Evolutionary conservation across 2,113 vertebrate species (phyloP), one percentile per base, ranked within the genome.

Genomic region (Apodemus sylvaticus): DNA sequence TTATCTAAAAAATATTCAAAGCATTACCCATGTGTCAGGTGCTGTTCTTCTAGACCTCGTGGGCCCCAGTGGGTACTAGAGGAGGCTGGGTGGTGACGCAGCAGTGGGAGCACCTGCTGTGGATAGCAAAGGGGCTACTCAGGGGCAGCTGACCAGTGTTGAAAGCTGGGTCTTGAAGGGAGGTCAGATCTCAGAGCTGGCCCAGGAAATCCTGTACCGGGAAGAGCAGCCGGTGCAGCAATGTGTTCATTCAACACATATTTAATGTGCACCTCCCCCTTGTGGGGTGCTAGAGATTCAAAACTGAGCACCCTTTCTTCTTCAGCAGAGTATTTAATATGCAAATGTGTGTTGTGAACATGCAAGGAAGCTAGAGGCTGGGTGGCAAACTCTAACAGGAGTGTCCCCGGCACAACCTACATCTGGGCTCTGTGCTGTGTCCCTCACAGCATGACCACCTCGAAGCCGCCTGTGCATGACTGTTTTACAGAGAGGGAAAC

Each of bases 401-500:
- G 86, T 26, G 14, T 13, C 62, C 29, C 10, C 0, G 10, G 10
- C 12, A 48, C 83, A 48, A 53, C 78, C 76, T 13, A 51, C 62
- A 34, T 64, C 78, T 31, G 14, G 71, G 53, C 70, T 85, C 76
- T 76, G 62, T 29, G 17, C 48, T 20, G 45, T 77, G 68, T n/a
- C 39, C 62, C 55, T 45, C 31, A 20, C 4, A 48, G 68, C 8
- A 1, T 31, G 24, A 16, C 45, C 78, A 94, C 92, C 90, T 85
- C 13, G 17, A 85, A 48, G 45, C 79, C 31, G 2, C 14, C 31
- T 68, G 2, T 39, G 45, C 77, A 79, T 26, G 51, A 34, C 81
- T 48, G 24, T 62, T 78, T 87, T 42, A 85, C 51, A 92, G 62
- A 81, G 26, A 71, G 77, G 90, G 76, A 95, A 92, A 62, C 39